Conservation (phyloP, 2,797 vertebrate species). For the Enteromius mattozi region DNA sequence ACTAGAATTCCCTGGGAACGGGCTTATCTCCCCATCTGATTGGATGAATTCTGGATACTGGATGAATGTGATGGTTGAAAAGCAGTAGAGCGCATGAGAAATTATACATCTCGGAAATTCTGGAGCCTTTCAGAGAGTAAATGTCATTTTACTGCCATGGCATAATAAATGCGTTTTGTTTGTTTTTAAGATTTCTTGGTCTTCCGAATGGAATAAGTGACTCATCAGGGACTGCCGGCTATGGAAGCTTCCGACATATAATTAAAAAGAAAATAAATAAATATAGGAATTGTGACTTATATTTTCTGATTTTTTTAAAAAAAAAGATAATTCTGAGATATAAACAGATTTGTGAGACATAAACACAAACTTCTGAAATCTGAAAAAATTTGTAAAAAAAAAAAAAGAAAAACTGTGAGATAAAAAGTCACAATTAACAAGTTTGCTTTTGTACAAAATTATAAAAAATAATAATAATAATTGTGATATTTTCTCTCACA, state of each 20-base stretch:
- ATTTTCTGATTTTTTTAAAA: background rate
- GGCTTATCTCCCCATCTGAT: conserved; percentile 52
- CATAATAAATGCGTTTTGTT: background rate
- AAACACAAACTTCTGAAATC: background rate
- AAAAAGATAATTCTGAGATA: background rate
- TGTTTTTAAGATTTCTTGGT: background rate
- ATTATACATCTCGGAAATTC: conserved; percentile 6
- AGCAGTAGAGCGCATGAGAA: conserved; percentile 34
- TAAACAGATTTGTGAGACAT: background rate
- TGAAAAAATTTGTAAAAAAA: background rate
- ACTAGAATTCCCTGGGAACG: conserved; percentile 48
- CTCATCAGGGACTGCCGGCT: background rate
- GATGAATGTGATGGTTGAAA: conserved; percentile 50
- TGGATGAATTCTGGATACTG: conserved; percentile 44
- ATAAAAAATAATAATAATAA: background rate
- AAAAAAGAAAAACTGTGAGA: no score
- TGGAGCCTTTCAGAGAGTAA: conserved; percentile 6
- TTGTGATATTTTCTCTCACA: background rate
- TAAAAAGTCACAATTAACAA: background rate
- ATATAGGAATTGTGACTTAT: background rate
- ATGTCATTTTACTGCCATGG: conserved; percentile 13
- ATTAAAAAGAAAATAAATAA: background rate
- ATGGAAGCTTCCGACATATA: background rate
- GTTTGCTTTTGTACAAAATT: background rate
- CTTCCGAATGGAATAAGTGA: conserved; percentile 29